Evolutionary conservation across 30 jellyfish, hydroid and myxozoan species (phyloP).

Genomic region (Turritopsis dohrnii): DNA sequence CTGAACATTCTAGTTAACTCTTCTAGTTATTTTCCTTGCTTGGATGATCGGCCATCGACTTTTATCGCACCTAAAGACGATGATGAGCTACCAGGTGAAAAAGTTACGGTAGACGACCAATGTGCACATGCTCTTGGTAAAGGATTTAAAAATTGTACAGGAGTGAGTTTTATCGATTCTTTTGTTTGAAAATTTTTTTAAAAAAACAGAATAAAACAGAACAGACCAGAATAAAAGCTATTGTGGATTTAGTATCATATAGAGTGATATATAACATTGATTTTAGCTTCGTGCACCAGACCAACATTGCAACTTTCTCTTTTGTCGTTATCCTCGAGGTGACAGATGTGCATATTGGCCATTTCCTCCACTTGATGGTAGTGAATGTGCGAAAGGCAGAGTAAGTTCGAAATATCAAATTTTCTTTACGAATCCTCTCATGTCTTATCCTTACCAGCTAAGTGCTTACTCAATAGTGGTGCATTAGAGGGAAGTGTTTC

Average conservation of each 20-base stretch:
- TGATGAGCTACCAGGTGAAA: background rate
- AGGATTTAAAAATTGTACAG: constrained; percentile 1
- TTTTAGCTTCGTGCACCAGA: background rate
- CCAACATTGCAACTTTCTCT: background rate
- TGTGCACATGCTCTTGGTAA: background rate
- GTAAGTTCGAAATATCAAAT: background rate
- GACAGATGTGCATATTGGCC: constrained; percentile 4
- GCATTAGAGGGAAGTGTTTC: constrained; percentile 18
- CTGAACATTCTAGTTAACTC: too few relatives aligned
- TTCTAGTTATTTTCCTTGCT: constrained; percentile 6
- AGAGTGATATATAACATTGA: too few relatives aligned
- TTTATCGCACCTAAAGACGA: background rate
- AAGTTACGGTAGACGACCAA: constrained; percentile 1
- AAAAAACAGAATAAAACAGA: too few relatives aligned
- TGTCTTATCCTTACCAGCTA: too few relatives aligned
- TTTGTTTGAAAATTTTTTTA: too few relatives aligned
- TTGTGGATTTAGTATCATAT: too few relatives aligned
- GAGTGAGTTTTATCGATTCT: too few relatives aligned
- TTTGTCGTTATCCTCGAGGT: constrained; percentile 1
- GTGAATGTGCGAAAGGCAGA: background rate
- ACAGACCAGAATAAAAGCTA: too few relatives aligned
- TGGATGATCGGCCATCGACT: background rate
- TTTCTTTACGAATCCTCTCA: too few relatives aligned
- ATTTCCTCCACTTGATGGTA: constrained; percentile 5
- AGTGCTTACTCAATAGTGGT: background rate